Evolutionary conservation across 2,888 invertebrate species (phyloP), one percentile per base, ranked within the genome.

Genomic region (Calliphora vomitoria): DNA sequence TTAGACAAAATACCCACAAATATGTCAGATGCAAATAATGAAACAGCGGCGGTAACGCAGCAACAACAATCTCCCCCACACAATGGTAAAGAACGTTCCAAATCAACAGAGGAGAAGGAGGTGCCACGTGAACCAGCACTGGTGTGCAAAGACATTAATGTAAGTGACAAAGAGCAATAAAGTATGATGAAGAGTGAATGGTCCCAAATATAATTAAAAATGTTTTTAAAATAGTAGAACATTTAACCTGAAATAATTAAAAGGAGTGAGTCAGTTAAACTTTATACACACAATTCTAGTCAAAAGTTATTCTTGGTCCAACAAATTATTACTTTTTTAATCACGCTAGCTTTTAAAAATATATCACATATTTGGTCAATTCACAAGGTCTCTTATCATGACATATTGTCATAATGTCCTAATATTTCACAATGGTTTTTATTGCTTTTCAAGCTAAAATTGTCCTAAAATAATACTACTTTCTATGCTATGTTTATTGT

Each of bases 71-170:
- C 89, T 50, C 86, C 91, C 88, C 89, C 90, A 68, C 90, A 92
- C 86, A 92, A 92, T 87, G 92, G 92, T 87, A 92, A 90, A 89
- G 92, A 92, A 88, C 92, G 92, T 86, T 92, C 92, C 90, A 91
- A 90, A 88, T 93, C 92, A 15, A 91, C 92, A 50, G 97, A 97
- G 92, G 96, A 95, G 92, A 95, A 95, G 90, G 96, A 96, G 93
- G 95, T 96, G 90, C 95, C 95, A 85, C 95, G 96, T 78, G 97
- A 97, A 92, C 97, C 97, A 72, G 97, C 98, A 60, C 96, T 98
- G 90, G 96, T 97, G 55, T 97, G 95, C 94, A 95, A 95, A 90
- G 96, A 96, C 91, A 94, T 97, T 89, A 96, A 97, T 92, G 96
- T 97, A 92, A 95, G 95, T 95, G 41, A 18, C 8, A 62, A 60